Percentiles rank a stretch among this genome's conserved stretches.
Conservation (phyloP, 1,140 invertebrate genomes). For the Colletes gigas region DNA sequence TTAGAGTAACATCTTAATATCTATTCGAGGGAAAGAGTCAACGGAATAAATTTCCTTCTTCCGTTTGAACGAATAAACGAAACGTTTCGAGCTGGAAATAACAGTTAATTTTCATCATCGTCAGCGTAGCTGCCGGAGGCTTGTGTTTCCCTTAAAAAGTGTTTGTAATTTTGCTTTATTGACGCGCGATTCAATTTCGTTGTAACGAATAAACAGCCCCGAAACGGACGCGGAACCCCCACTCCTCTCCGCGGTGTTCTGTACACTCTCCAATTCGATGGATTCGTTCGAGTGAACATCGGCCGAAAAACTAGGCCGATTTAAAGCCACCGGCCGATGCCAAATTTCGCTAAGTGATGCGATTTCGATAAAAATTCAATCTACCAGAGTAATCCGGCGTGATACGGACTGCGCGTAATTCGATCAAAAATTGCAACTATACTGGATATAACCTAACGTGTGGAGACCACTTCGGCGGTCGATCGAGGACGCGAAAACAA, state of each 20-base stretch:
- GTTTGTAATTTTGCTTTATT: constrained; percentile 68
- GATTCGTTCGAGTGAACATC: constrained; percentile 49
- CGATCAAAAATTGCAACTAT: constrained; percentile 12
- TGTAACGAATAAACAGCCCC: constrained; percentile 63
- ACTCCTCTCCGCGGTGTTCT: neutral
- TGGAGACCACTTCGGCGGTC: no score
- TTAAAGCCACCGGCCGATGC: constrained; percentile 23
- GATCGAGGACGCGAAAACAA: no score
- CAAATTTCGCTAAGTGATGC: constrained; percentile 36
- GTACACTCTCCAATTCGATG: constrained; percentile 40
- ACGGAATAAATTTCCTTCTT: neutral
- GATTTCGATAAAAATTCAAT: constrained; percentile 42
- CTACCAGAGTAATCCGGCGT: constrained; percentile 25
- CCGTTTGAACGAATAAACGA: no score
- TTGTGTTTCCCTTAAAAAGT: constrained; percentile 44
- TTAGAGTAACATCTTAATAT: no score
- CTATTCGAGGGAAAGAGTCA: no score
- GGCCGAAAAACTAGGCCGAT: constrained; percentile 57
- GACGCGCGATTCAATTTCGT: constrained; percentile 73
- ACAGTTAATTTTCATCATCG: constrained; percentile 44
- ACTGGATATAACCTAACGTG: no score
- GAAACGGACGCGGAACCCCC: neutral
- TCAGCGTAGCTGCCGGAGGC: no score
- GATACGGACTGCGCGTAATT: neutral
- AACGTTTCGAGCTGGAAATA: constrained; percentile 21